Evolutionary conservation across 2,113 vertebrate genomes (phyloP), one percentile per base, ranked within the genome.

Genomic region (Hymenochirus boettgeri): DNA sequence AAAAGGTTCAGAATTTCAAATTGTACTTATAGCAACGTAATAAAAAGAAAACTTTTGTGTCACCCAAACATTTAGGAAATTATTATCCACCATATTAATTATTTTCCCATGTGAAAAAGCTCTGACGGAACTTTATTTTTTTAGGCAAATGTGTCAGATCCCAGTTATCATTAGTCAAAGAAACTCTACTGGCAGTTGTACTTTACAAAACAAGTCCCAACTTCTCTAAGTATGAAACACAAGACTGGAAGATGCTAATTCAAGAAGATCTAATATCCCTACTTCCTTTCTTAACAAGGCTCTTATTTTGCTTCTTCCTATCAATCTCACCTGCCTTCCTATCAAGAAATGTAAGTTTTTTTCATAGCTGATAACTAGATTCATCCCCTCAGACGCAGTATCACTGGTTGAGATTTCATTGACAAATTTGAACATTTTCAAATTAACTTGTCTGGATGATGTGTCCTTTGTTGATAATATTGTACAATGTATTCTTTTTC

Each of bases 311-410:
- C 54, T 33, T 56, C 54, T 56, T 8, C 54, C 54, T 9, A 33
- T 10, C 26, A 22, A 35, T n/a, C 5, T 56, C 54, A 9, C 27
- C 27, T 56, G 54, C n/a, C 27, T 13, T 56, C 54, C n/a, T 56
- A 5, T 17, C 54, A 56, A 12, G 54, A 33, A 56, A 56, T 56
- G 54, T 56, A 56, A 56, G 54, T 56, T 8, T 51, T 18, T 21
- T 51, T 62, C 27, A 27, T 51, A 24, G 13, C 29, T 9, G 45
- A 31, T 15, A 51, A 23, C 29, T 17, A 5, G 4, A 15, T 27
- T 6, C 18, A 54, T 9, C 50, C 61, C 27, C n/a, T 15, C 9
- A 63, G 61, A 54, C 11, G n/a, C n/a, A 6, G 5, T 33, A 7
- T 33, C 7, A 33, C 2, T 12, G 17, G 6, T 10, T 23, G n/a